These are phyloP conservation scores for Melieria omissa DNA, from an alignment of 2,888 invertebrate genomes.

Conservation along the genomic window DNA sequence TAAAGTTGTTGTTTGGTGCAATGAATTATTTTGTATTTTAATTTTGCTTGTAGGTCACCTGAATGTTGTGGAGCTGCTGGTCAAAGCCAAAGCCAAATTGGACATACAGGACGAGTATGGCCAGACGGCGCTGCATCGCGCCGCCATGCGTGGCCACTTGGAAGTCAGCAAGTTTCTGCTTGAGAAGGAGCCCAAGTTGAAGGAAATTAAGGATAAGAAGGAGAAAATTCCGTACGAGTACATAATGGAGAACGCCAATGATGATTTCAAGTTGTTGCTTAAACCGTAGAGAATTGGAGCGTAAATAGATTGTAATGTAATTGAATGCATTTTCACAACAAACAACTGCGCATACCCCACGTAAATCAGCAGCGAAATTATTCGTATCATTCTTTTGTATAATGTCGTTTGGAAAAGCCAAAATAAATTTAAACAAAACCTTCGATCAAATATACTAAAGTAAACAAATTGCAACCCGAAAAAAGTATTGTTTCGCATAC, in stretches of 20 bases:
- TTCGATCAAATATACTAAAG: not conserved
- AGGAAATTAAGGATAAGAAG: slow-evolving; percentile 66
- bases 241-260: slow-evolving; percentile 63
- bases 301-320: slow-evolving; percentile 23
- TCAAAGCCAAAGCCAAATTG: slow-evolving; percentile 74
- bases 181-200: slow-evolving; percentile 54
- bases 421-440: not conserved
- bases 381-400: no score
- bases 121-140: slow-evolving; percentile 83
- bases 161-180: slow-evolving; percentile 60
- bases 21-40: not conserved
- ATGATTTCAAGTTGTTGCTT: slow-evolving; percentile 63
- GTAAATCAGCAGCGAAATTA: no score
- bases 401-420: not conserved
- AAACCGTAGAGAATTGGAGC: slow-evolving; percentile 52
- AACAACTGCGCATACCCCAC: no score
- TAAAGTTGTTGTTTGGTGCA: not conserved
- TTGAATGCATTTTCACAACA: not conserved
- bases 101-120: slow-evolving; percentile 80
- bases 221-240: slow-evolving; percentile 67
- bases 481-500: not conserved
- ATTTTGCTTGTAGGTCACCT: slow-evolving; percentile 69
- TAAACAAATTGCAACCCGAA: not conserved
- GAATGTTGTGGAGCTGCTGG: slow-evolving; percentile 75
- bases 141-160: slow-evolving; percentile 70